Conservation (phyloP, 1,140 invertebrate species). For the Drosophila tani region DNA sequence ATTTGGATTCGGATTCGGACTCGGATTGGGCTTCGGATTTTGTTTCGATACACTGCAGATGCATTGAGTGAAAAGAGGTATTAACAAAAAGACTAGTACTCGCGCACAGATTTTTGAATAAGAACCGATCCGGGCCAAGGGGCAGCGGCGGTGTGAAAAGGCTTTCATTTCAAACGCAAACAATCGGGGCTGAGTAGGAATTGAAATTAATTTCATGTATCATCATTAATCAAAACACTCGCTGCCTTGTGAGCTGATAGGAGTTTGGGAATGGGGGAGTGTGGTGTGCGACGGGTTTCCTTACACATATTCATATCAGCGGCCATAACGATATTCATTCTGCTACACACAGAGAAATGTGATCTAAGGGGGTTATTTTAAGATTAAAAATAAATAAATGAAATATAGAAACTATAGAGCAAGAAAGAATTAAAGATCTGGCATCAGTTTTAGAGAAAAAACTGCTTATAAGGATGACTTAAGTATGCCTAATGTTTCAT, state of each 20-base stretch:
- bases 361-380: neutral
- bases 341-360: constrained; percentile 34
- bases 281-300: constrained; percentile 38
- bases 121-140: constrained; percentile 23
- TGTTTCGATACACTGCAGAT: constrained; percentile 34
- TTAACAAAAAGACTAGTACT: constrained; percentile 72
- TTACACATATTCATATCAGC: constrained; percentile 45
- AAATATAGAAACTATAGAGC: neutral
- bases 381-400: neutral
- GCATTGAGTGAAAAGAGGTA: constrained; percentile 67
- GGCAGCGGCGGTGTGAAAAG: constrained; percentile 69
- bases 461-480: too few relatives aligned
- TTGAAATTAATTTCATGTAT: constrained; percentile 84
- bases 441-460: too few relatives aligned
- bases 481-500: too few relatives aligned
- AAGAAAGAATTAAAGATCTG: too few relatives aligned
- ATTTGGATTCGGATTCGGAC: constrained; percentile 20
- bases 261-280: constrained; percentile 29
- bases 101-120: constrained; percentile 32
- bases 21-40: constrained; percentile 6
- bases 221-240: constrained; percentile 84
- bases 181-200: constrained; percentile 75
- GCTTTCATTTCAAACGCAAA: constrained; percentile 82
- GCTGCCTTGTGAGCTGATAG: constrained; percentile 54
- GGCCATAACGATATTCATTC: constrained; percentile 78